A percentile compares a stretch with the other conserved stretches of the same genome.
Evolutionary conservation across 2,797 vertebrate genomes (phyloP).

Genomic region (Morus bassanus): DNA sequence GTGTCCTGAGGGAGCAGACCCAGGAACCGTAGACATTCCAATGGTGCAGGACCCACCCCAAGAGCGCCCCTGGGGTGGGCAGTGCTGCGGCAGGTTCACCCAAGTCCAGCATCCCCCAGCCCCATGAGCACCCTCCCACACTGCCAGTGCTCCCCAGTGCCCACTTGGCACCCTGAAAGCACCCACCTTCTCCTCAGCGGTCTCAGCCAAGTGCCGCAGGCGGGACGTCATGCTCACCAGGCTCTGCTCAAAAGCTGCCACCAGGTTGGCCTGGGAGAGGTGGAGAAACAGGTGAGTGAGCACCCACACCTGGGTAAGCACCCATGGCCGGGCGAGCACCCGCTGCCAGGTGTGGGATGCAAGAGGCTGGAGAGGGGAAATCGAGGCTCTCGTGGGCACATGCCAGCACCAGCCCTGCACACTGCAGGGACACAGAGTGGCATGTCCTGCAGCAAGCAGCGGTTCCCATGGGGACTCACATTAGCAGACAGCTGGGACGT

Average conservation of each 20-base stretch:
- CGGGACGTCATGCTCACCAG: constrained; percentile 92
- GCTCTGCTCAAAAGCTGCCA: constrained; percentile 96
- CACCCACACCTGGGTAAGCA: rapidly evolving
- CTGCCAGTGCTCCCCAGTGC: not conserved
- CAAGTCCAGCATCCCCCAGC: not conserved
- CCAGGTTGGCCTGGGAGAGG: constrained; percentile 87
- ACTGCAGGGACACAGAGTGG: rapidly evolving
- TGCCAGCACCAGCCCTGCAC: rapidly evolving
- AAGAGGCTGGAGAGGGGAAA: not conserved
- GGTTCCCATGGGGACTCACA: constrained; percentile 72
- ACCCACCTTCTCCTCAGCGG: constrained; percentile 92
- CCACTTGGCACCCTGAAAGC: rapidly evolving
- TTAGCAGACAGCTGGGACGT: constrained; percentile 93
- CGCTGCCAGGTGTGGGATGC: not conserved
- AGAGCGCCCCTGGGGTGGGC: not conserved
- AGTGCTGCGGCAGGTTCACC: not conserved
- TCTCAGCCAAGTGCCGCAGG: constrained; percentile 88
- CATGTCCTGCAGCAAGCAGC: not conserved
- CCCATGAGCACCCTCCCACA: rapidly evolving
- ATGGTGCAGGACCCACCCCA: rapidly evolving
- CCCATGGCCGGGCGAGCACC: rapidly evolving
- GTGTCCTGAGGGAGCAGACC: constrained; percentile 78
- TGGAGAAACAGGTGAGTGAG: not conserved
- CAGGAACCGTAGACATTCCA: rapidly evolving
- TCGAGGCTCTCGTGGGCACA: not conserved